These are phyloP conservation scores for Glossosoma conforme DNA, from an alignment of 1,140 invertebrate genomes.

Conservation along the genomic window DNA sequence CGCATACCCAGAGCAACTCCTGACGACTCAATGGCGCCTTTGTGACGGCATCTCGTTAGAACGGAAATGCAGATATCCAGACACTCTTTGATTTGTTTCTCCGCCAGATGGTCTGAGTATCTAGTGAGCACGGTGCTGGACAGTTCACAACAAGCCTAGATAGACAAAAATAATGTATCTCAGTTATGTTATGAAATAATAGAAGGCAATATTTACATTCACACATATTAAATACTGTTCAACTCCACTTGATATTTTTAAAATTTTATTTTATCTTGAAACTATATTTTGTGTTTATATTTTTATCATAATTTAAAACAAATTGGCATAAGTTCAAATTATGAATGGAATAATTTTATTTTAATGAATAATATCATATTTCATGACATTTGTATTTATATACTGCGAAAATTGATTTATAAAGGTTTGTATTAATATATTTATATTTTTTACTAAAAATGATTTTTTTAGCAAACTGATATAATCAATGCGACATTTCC, in stretches of 20 bases:
- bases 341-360: too few species aligned
- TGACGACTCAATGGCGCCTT: conserved; percentile 74
- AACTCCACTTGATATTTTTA: too few species aligned
- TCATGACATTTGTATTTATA: too few species aligned
- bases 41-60: conserved; percentile 68
- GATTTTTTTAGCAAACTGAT: conserved; percentile 1
- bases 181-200: neutral
- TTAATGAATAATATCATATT: too few species aligned
- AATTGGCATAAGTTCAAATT: too few species aligned
- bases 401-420: too few species aligned
- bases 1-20: conserved; percentile 52
- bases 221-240: too few species aligned
- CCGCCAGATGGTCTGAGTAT: conserved; percentile 35
- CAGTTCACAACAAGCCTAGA: conserved; percentile 52
- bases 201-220: too few species aligned
- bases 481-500: conserved; percentile 15
- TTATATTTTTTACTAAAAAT: too few species aligned
- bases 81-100: conserved; percentile 44
- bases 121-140: conserved; percentile 43
- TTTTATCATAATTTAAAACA: neutral
- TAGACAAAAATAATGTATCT: neutral
- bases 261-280: neutral
- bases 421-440: too few species aligned
- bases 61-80: conserved; percentile 57
- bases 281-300: neutral